Percentiles rank a stretch among this genome's conserved stretches.
phyloP scores from a whole-genome alignment of 2,888 invertebrate genomes.

The Branchellion lobata region DNA sequence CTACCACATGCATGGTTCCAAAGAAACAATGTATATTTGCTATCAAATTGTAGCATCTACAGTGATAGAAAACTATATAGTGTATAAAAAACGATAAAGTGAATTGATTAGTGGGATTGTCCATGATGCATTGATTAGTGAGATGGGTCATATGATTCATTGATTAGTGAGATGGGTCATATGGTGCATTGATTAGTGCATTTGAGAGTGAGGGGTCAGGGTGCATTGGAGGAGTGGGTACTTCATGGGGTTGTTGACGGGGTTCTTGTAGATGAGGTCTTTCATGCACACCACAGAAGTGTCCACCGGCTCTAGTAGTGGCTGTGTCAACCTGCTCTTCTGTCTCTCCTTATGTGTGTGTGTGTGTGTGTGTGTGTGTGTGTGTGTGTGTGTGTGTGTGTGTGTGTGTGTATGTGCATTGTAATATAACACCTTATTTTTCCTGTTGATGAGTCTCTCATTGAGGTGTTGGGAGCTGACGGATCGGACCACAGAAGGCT shows the following conservation, averaged over 20 bases:
- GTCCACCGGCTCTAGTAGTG: conserved; percentile 56
- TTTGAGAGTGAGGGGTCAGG: too few relatives aligned
- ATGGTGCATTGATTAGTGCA: too few relatives aligned
- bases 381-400: background rate
- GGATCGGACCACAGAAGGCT: background rate
- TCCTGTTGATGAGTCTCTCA: conserved; percentile 1
- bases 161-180: too few relatives aligned
- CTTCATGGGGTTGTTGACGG: conserved; percentile 64
- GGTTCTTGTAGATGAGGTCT: conserved; percentile 88
- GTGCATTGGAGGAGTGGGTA: too few relatives aligned
- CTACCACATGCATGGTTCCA: too few relatives aligned
- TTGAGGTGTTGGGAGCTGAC: background rate
- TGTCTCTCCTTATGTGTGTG: conserved; percentile 33
- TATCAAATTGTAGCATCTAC: too few relatives aligned
- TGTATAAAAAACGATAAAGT: too few relatives aligned
- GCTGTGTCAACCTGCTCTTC: conserved; percentile 36
- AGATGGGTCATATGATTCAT: too few relatives aligned
- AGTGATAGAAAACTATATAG: too few relatives aligned
- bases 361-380: background rate
- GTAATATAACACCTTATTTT: background rate
- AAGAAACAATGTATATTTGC: too few relatives aligned
- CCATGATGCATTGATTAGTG: too few relatives aligned
- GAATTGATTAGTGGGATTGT: too few relatives aligned
- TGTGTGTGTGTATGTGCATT: background rate
- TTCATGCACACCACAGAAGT: conserved; percentile 75